Conservation (phyloP, 2,113 vertebrate genomes). For the Isichthys henryi region DNA sequence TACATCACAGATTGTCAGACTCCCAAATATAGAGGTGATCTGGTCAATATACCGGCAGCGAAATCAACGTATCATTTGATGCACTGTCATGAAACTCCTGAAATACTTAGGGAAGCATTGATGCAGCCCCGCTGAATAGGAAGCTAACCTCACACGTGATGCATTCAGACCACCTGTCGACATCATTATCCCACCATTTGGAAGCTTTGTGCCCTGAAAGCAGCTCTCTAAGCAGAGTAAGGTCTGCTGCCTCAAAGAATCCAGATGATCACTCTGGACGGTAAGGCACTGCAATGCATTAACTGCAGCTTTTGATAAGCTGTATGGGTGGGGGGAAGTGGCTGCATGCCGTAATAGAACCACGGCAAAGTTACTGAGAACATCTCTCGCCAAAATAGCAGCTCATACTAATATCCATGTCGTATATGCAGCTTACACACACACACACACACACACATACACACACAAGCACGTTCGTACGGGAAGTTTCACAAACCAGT, state of each 20-base stretch:
- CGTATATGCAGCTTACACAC: not conserved
- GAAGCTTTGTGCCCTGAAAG: not conserved
- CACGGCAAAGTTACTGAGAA: not conserved
- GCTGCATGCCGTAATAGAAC: not conserved
- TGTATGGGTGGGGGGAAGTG: not conserved
- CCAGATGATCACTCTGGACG: not conserved
- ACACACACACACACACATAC: constrained; percentile 15
- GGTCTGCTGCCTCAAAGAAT: not conserved
- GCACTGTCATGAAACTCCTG: not conserved
- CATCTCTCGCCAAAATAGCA: not conserved
- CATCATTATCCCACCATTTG: not conserved
- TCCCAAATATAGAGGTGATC: not conserved
- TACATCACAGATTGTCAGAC: not conserved
- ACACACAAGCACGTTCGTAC: not conserved
- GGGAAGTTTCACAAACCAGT: not conserved
- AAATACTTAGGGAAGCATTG: not conserved
- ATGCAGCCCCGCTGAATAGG: not conserved
- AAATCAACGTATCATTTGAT: not conserved
- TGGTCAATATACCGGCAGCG: not conserved
- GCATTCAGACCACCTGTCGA: not conserved
- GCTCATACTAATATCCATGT: not conserved
- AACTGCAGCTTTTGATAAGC: constrained; percentile 1
- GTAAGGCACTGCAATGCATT: not conserved
- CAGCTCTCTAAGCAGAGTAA: not conserved
- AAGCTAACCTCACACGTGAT: not conserved